phyloP scores from a whole-genome alignment of 2,888 invertebrate species.

The Lycocerus yunnanus region DNA sequence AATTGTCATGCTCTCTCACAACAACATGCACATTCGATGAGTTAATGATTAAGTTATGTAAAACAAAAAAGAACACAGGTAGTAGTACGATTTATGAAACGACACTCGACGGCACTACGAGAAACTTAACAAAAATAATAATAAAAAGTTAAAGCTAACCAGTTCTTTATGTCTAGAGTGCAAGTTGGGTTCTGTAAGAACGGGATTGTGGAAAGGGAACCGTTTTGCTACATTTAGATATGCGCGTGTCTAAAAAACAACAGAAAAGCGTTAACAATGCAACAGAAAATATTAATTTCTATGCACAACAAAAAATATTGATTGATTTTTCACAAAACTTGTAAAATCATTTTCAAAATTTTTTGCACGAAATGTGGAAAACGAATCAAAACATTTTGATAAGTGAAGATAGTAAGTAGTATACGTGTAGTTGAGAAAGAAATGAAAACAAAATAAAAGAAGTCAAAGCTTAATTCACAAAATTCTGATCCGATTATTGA shows the following conservation, averaged over 20 bases:
- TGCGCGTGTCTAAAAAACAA: slow-evolving; percentile 61
- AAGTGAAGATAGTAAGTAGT: neutral
- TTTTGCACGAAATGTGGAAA: neutral
- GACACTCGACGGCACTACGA: neutral
- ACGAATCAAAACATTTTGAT: neutral
- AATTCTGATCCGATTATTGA: too few species aligned
- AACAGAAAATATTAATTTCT: neutral
- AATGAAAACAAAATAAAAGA: neutral
- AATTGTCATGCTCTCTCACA: slow-evolving; percentile 5
- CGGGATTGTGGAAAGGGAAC: slow-evolving; percentile 66
- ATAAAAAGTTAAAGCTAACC: slow-evolving; percentile 37
- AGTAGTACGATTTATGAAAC: neutral
- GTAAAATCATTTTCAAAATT: too few species aligned
- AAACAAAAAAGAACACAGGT: neutral
- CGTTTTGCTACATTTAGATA: slow-evolving; percentile 63
- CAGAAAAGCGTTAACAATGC: neutral
- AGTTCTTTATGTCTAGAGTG: slow-evolving; percentile 52
- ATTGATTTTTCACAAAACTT: too few species aligned
- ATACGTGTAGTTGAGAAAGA: neutral
- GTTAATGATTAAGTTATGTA: neutral
- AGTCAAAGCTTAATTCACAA: neutral
- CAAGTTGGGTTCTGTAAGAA: slow-evolving; percentile 60
- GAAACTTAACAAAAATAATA: neutral
- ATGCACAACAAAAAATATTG: too few species aligned
- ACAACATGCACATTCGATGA: slow-evolving; percentile 4